These are phyloP conservation scores for Verasper variegatus DNA, from an alignment of 2,113 vertebrate genomes.

Conservation along the genomic window DNA sequence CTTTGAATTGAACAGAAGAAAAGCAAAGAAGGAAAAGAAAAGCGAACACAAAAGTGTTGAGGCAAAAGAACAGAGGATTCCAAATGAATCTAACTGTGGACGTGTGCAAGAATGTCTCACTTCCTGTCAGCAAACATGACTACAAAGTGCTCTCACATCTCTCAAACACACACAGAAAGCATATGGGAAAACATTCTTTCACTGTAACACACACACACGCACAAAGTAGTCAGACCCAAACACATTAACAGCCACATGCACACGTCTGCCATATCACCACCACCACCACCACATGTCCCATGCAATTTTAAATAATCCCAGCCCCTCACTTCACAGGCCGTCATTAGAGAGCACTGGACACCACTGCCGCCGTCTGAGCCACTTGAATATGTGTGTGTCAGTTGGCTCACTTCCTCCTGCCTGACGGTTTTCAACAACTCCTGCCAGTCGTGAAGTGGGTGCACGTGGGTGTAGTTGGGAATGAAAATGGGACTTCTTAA, in stretches of 20 bases:
- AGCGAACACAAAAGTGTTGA: constrained; percentile 43
- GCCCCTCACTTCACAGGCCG: constrained; percentile 47
- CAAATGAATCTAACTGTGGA: constrained; percentile 43
- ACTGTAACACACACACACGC: constrained; percentile 34
- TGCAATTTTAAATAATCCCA: constrained; percentile 46
- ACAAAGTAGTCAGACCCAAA: constrained; percentile 34
- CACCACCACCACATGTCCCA: constrained; percentile 54
- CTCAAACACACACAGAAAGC: constrained; percentile 60
- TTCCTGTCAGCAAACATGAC: constrained; percentile 70
- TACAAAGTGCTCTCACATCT: constrained; percentile 66
- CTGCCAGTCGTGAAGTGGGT: constrained; percentile 28
- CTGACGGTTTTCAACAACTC: constrained; percentile 26
- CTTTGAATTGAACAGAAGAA: constrained; percentile 12
- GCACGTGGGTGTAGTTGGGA: constrained; percentile 21
- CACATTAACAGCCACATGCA: constrained; percentile 47
- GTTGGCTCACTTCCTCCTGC: constrained; percentile 41
- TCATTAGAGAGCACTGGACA: constrained; percentile 51
- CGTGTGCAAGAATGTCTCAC: constrained; percentile 63
- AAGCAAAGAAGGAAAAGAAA: constrained; percentile 19
- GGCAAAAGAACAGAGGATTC: constrained; percentile 61
- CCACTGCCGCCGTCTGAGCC: constrained; percentile 24
- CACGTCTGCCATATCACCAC: constrained; percentile 52
- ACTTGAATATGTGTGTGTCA: constrained; percentile 40
- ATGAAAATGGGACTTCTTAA: constrained; percentile 38
- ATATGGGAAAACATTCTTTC: constrained; percentile 64